Conservation (phyloP, 2,113 vertebrate species). For the Tricholaema leucomelas region DNA sequence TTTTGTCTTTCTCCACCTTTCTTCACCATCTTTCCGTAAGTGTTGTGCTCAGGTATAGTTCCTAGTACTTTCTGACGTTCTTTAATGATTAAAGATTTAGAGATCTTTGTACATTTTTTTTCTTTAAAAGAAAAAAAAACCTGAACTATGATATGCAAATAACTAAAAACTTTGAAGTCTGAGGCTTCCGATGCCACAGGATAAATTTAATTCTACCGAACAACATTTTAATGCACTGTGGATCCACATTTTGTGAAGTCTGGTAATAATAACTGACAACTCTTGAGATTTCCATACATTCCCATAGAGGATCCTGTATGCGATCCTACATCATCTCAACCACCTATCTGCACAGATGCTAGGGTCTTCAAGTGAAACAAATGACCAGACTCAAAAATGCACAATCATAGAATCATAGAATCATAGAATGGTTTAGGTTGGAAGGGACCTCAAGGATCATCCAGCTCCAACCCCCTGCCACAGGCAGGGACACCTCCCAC, state of each 20-base stretch:
- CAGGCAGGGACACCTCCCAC: too few species aligned
- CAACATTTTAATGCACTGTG: neutral
- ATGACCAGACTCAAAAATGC: neutral
- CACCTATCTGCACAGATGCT: neutral
- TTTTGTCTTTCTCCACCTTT: neutral
- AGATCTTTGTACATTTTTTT: neutral
- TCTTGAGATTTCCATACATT: neutral
- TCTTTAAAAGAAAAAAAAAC: neutral
- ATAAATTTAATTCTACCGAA: constrained; percentile 4
- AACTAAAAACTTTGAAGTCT: neutral
- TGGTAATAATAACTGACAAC: neutral
- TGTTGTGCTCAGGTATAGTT: neutral
- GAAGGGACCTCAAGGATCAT: too few species aligned
- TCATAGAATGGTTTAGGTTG: too few species aligned
- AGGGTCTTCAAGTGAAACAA: neutral
- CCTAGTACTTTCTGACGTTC: neutral
- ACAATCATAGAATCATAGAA: too few species aligned
- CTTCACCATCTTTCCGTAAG: neutral
- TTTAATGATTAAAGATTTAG: neutral
- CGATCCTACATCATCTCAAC: neutral
- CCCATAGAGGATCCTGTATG: neutral
- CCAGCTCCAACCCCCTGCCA: too few species aligned
- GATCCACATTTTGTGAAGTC: neutral
- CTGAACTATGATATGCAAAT: neutral
- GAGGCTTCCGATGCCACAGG: neutral